Evolutionary conservation across 37 sponge, comb jelly and placozoan species (phyloP).

Genomic region (Lycopodina hypogea): DNA sequence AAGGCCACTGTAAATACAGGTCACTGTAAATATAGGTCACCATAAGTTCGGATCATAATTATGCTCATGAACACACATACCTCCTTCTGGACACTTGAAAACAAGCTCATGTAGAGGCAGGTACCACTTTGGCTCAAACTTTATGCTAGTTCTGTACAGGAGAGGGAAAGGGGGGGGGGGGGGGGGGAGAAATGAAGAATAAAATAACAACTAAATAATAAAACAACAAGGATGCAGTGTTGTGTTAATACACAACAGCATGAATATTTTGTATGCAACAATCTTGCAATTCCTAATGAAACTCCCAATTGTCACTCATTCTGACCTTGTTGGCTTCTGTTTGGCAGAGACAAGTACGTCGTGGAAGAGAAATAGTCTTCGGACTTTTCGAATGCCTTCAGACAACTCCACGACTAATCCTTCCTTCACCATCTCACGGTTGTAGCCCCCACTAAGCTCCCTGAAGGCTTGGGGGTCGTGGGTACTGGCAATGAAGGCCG

Average conservation of each 20-base stretch:
- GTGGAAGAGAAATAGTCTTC: conserved; percentile 75
- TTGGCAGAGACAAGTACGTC: conserved; percentile 81
- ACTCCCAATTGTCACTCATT: background rate
- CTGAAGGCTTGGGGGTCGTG: conserved; percentile 77
- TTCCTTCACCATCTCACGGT: conserved; percentile 78
- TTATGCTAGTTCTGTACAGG: conserved; percentile 44
- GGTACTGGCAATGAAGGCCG: conserved; percentile 83
- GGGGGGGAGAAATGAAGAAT: background rate
- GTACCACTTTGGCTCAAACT: conserved; percentile 86
- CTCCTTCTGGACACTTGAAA: conserved; percentile 53
- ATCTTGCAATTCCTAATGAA: background rate
- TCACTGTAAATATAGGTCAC: too few species aligned
- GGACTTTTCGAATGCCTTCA: conserved; percentile 70
- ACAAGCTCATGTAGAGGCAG: conserved; percentile 64
- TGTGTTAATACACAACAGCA: too few species aligned
- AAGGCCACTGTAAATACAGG: too few species aligned
- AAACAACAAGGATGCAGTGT: too few species aligned
- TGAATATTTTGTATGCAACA: too few species aligned
- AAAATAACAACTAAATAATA: too few species aligned
- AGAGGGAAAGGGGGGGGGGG: background rate
- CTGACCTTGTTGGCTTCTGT: conserved; percentile 69
- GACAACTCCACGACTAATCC: conserved; percentile 70
- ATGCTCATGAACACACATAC: too few species aligned
- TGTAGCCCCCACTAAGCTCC: conserved; percentile 75
- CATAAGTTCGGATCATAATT: too few species aligned